Evolutionary conservation across 2,113 vertebrate genomes (phyloP), one percentile per base, ranked within the genome.

Genomic region (Lutjanus erythropterus): DNA sequence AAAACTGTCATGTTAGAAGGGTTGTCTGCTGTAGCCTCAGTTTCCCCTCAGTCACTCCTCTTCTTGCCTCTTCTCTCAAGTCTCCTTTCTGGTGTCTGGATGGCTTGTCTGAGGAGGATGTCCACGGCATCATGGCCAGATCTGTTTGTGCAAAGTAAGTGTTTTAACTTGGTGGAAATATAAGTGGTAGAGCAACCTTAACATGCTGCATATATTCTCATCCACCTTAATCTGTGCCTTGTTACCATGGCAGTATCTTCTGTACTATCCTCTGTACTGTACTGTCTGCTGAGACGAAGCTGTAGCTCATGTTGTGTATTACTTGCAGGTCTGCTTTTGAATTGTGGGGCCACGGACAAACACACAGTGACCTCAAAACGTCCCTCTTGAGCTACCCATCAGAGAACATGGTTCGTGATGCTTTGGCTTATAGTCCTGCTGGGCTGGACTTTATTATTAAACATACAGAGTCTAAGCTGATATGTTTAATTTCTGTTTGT

Each of bases 61-160:
- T 15, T 67, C 3, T n/a, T 21, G 3, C 60, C 15, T 68, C 23
- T 60, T 77, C 52, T 70, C 21, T 59, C 46, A 86, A 99, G 98
- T 96, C 96, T 92, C 98, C 98, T 0, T 99, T 99, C 92, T 99
- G 97, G 97, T 95, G 96, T 88, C 95, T 99, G 67, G 91, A 50
- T 71, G 95, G 96, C 85, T 94, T 97, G 71, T 97, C 94, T 14
- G 97, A 99, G 92, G 96, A 97, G 8, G 96, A 97, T 90, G 95
- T 97, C 73, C 92, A 89, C 50, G 92, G 94, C 46, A 86, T 99
- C 58, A 99, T 99, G 98, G 95, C 96, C 62, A 92, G 97, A 93
- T 98, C 98, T 68, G 97, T 99, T 23, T 99, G 98, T 95, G 97
- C 97, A 93, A 99, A 99, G 98, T 99, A 96, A 95, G 94, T 91